A percentile compares a stretch with the other conserved stretches of the same genome.
Conservation (phyloP, 2,888 invertebrate genomes). For the Phasia obesa region DNA sequence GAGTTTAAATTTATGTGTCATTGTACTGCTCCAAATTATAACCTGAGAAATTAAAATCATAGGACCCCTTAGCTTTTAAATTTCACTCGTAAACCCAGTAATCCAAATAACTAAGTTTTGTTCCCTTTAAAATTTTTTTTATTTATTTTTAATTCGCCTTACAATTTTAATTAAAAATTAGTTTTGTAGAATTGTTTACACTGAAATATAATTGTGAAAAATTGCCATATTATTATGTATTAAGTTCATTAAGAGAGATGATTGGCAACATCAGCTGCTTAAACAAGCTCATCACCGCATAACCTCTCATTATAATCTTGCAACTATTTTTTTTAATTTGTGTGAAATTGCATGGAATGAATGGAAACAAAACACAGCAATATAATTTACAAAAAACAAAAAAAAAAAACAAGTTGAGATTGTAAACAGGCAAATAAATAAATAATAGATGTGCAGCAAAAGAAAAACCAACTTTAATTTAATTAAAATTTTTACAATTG, state of each 20-base stretch:
- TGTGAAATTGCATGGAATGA: conserved; percentile 57
- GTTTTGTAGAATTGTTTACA: not conserved
- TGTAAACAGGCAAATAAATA: conserved; percentile 1
- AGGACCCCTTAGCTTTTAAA: too few species aligned
- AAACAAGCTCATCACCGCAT: conserved; percentile 9
- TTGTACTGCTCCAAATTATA: too few species aligned
- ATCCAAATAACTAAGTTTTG: too few species aligned
- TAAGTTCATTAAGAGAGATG: conserved; percentile 8
- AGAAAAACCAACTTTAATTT: conserved; percentile 64
- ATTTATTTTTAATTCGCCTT: too few species aligned
- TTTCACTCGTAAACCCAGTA: too few species aligned
- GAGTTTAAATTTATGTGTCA: too few species aligned
- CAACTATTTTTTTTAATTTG: conserved; percentile 29
- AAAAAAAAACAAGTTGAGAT: conserved; percentile 14
- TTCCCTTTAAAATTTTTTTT: too few species aligned
- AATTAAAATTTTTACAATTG: conserved; percentile 71
- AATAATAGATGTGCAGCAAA: not conserved
- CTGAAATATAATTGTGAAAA: conserved; percentile 13
- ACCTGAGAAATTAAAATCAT: too few species aligned
- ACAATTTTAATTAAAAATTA: too few species aligned
- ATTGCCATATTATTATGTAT: conserved; percentile 20
- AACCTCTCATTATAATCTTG: conserved; percentile 40
- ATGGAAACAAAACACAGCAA: conserved; percentile 53
- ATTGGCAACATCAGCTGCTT: conserved; percentile 22
- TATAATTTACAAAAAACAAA: not conserved